Conservation (phyloP, 2,888 invertebrate species). For the Dendrolimus houi region DNA sequence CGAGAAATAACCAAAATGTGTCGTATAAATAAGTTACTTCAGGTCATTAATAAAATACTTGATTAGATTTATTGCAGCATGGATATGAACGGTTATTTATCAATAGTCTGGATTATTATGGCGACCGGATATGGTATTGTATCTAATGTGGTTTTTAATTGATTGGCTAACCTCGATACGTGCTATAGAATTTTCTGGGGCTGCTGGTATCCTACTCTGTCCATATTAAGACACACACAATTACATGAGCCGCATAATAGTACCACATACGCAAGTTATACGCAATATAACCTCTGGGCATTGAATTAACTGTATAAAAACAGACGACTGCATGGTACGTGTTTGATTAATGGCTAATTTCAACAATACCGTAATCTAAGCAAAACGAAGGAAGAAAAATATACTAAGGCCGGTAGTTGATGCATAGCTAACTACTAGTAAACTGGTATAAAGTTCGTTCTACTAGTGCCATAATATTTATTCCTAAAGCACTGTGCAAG, state of each 20-base stretch:
- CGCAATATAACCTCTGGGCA: background rate
- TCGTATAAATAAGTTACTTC: too few species aligned
- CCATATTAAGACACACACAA: background rate
- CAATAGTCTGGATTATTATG: background rate
- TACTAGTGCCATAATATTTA: too few species aligned
- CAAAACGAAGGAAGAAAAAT: background rate
- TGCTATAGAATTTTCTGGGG: slow-evolving; percentile 3
- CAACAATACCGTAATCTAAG: background rate
- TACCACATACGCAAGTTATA: background rate
- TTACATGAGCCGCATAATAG: background rate
- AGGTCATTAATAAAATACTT: too few species aligned
- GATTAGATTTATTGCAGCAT: too few species aligned
- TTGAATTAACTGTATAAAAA: background rate
- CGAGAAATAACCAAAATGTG: too few species aligned
- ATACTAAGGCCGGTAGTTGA: too few species aligned
- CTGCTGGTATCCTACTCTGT: background rate
- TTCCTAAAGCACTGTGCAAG: too few species aligned
- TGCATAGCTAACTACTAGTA: too few species aligned
- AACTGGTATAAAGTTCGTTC: too few species aligned
- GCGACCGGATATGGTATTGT: slow-evolving; percentile 4
- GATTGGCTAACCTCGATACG: slow-evolving; percentile 10
- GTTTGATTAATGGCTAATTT: background rate
- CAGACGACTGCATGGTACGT: background rate
- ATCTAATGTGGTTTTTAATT: slow-evolving; percentile 9
- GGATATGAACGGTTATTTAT: background rate